These are phyloP conservation scores for Sebastes reedi DNA, from an alignment of 2,797 vertebrate species.

Conservation along the genomic window DNA sequence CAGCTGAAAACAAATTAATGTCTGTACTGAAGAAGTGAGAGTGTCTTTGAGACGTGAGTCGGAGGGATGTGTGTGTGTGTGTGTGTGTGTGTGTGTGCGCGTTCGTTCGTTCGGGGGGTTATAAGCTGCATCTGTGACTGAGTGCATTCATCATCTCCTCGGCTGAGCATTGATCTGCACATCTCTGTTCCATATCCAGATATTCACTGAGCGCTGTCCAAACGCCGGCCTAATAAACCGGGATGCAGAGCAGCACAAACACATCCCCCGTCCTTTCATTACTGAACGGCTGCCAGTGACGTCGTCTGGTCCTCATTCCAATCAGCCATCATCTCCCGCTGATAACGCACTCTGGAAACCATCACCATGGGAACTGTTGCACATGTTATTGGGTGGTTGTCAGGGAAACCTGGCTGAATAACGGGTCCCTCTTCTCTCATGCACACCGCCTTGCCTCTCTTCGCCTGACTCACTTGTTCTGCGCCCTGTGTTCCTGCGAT, in stretches of 20 bases:
- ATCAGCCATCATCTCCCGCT: slow-evolving; percentile 66
- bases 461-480: slow-evolving; percentile 56
- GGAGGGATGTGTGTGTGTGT: not conserved
- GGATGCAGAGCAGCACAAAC: slow-evolving; percentile 33
- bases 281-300: slow-evolving; percentile 30
- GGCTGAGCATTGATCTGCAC: slow-evolving; percentile 8
- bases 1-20: slow-evolving; percentile 5
- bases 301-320: slow-evolving; percentile 33
- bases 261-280: slow-evolving; percentile 19
- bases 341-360: slow-evolving; percentile 60
- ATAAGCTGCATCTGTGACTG: not conserved
- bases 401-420: slow-evolving; percentile 77
- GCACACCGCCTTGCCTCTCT: slow-evolving; percentile 27
- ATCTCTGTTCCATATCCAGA: slow-evolving; percentile 21
- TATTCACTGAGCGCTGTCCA: not conserved
- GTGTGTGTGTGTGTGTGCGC: not conserved
- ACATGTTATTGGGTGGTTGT: slow-evolving; percentile 77
- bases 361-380: slow-evolving; percentile 84
- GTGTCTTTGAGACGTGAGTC: not conserved
- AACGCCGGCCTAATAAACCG: slow-evolving; percentile 17
- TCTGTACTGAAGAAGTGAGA: not conserved
- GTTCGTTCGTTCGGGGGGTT: not conserved
- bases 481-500: slow-evolving; percentile 22
- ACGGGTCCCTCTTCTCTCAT: slow-evolving; percentile 50
- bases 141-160: not conserved